Base-by-base conservation (phyloP, 2,888 invertebrate genomes). In the Caenorhabditis sp. region DNA sequence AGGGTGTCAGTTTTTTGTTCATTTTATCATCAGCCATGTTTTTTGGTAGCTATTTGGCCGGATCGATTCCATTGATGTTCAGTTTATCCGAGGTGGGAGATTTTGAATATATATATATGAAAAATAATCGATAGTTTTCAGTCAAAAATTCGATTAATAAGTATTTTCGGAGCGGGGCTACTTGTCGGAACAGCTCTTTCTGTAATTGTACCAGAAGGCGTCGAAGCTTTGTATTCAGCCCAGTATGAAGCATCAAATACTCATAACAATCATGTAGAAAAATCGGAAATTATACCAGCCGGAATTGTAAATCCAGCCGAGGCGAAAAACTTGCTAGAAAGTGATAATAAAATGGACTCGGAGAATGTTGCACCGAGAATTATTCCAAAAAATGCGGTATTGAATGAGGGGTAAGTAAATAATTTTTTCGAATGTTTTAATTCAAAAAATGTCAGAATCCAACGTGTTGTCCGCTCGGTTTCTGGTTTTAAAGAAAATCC, bases 171-270 rank as follows among this genome's bases (percentile, higher is more conserved):
- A 62, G 97, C 99, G 8, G 99, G 99, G 0, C 91, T 99, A 8
- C 91, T 99, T 0, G 96, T 99, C 0, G 99, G 99, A 1, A 97
- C 99, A 31, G 97, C 99, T 0, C 89, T 99, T 37, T 94, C 95
- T 5, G 97, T 99, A 0, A 99, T 99, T 65, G 97, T 99, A 82
- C 99, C 99, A 0, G 99, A 99, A 90, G 99, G 99, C 6, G 94
- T 99, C n/a, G 91, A 95, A 69, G 83, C 88, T 1, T 75, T 89
- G n/a, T 88, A 88, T 61, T 65, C 69, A 6, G 76, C 73, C 24
- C 75, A 81, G 26, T 26, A 17, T 6, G 53, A 24, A 14, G 12
- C n/a, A 17, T 26, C 55, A 2, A 37, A 27, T 49, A 10, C 5
- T 8, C 61, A 65, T 19, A 62, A 72, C 37, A 26, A 59, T n/a